phyloP scores from a whole-genome alignment of 2,797 vertebrate species.

The Chelidonichthys spinosus region DNA sequence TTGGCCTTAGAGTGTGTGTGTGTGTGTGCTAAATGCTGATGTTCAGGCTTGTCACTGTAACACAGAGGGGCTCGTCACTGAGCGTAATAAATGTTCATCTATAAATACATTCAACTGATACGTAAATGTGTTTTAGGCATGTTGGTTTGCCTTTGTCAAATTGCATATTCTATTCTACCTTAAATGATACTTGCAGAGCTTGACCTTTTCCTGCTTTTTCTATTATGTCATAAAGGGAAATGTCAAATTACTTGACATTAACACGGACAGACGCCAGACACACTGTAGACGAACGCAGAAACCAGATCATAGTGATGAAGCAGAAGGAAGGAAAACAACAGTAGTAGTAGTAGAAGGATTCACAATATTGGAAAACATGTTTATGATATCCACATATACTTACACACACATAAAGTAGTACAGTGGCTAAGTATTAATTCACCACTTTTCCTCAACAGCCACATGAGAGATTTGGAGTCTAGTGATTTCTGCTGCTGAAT shows the following conservation, averaged over 20 bases:
- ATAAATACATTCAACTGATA: neutral
- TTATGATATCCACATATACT: neutral
- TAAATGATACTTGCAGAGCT: neutral
- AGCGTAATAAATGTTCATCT: neutral
- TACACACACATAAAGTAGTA: conserved; percentile 22
- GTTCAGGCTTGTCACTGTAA: conserved; percentile 2
- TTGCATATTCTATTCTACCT: neutral
- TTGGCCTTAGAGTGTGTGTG: conserved; percentile 7
- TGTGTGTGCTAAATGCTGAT: conserved; percentile 13
- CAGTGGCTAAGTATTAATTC: conserved; percentile 59
- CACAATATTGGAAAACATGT: too few species aligned
- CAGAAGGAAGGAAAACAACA: neutral
- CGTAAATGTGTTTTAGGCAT: too few species aligned
- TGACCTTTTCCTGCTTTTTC: neutral
- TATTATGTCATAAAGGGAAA: conserved; percentile 10
- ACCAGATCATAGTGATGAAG: neutral
- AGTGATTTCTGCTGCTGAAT: conserved; percentile 72
- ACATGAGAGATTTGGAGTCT: conserved; percentile 64
- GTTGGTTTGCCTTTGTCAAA: neutral
- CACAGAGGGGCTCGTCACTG: conserved; percentile 1
- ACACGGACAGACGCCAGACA: neutral
- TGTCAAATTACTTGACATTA: conserved; percentile 14
- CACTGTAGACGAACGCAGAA: neutral
- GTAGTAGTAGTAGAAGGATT: neutral
- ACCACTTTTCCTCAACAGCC: conserved; percentile 55